Conservation (phyloP, 2,888 invertebrate species). For the Standfussiana lucernea region DNA sequence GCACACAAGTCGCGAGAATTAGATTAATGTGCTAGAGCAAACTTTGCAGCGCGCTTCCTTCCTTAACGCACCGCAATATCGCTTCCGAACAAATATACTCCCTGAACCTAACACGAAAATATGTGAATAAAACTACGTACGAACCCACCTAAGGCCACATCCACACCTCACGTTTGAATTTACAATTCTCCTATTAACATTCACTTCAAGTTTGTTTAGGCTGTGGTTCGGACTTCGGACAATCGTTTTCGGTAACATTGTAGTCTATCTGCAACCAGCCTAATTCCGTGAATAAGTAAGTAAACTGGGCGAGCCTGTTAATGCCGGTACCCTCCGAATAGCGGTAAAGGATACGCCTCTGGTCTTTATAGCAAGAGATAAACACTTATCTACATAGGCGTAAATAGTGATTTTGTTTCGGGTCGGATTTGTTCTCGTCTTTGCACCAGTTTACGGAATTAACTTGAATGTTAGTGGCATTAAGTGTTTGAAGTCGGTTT, state of each 20-base stretch:
- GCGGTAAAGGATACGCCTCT: constrained; percentile 59
- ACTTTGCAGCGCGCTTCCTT: constrained; percentile 53
- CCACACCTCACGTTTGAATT: constrained; percentile 53
- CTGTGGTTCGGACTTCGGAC: constrained; percentile 54
- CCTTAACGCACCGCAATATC: constrained; percentile 56
- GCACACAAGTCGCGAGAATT: constrained; percentile 49
- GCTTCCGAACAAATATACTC: constrained; percentile 46
- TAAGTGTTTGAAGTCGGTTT: constrained; percentile 41
- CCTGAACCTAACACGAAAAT: constrained; percentile 43
- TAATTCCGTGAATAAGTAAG: constrained; percentile 73
- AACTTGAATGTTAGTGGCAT: constrained; percentile 47
- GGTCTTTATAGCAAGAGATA: constrained; percentile 62
- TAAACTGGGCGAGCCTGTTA: constrained; percentile 64
- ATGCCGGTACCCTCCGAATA: constrained; percentile 59
- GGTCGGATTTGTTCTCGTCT: constrained; percentile 62
- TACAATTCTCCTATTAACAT: constrained; percentile 59
- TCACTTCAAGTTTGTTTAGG: constrained; percentile 69
- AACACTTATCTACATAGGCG: constrained; percentile 66
- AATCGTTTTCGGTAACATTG: constrained; percentile 65
- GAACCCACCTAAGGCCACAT: constrained; percentile 11
- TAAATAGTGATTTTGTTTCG: constrained; percentile 66
- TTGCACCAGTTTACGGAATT: constrained; percentile 51
- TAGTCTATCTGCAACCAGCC: constrained; percentile 63
- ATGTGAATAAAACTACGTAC: constrained; percentile 46
- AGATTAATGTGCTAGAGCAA: constrained; percentile 55